Evolutionary conservation across 2,113 vertebrate genomes (phyloP).

Genomic region (Oceanites oceanicus): DNA sequence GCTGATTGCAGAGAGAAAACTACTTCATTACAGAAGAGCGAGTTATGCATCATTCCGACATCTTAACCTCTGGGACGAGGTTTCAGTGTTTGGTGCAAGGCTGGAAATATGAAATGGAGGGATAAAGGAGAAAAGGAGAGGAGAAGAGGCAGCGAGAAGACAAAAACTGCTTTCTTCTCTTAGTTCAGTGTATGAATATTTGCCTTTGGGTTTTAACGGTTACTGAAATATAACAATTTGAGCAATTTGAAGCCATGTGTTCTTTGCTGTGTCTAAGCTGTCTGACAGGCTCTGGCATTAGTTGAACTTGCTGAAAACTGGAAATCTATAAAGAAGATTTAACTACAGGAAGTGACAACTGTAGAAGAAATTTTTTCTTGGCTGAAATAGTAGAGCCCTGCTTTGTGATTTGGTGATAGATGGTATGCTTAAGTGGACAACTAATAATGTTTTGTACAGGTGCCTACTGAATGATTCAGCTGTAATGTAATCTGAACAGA

Average conservation of each 20-base stretch:
- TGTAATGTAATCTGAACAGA: not conserved
- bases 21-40: not conserved
- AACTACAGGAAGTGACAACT: not conserved
- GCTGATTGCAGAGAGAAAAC: not conserved
- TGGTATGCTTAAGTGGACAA: not conserved
- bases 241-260: not conserved
- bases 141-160: not conserved
- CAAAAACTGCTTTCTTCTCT: not conserved
- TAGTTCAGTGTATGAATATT: not conserved
- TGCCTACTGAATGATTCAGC: not conserved
- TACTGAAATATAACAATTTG: not conserved
- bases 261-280: slow-evolving; percentile 11
- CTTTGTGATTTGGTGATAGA: not conserved
- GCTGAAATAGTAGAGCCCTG: not conserved
- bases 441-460: not conserved
- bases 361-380: not conserved
- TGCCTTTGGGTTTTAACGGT: not conserved
- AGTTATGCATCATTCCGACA: not conserved
- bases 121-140: not conserved
- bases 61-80: not conserved
- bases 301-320: not conserved
- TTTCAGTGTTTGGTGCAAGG: not conserved
- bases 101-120: not conserved
- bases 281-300: not conserved
- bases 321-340: not conserved